Conservation (phyloP, 2,888 invertebrate species). For the Cotesia congregata region DNA sequence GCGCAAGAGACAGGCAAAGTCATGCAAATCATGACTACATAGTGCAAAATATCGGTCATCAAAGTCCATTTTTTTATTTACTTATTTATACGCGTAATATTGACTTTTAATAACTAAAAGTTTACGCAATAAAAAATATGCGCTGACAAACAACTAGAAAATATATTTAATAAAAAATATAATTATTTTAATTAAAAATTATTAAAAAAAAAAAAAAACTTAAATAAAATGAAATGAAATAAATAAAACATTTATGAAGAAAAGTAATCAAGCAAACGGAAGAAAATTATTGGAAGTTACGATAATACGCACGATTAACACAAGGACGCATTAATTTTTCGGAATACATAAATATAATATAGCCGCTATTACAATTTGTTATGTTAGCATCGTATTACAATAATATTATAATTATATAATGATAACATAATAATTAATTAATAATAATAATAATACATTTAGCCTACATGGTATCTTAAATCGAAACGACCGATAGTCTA, state of each 20-base stretch:
- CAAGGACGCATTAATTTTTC: slow-evolving; percentile 35
- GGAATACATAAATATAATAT: slow-evolving; percentile 67
- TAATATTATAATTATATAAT: slow-evolving; percentile 46
- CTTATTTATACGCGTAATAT: slow-evolving; percentile 9
- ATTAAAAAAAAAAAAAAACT: background rate
- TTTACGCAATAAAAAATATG: slow-evolving; percentile 1
- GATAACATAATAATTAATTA: slow-evolving; percentile 57
- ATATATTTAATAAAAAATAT: slow-evolving; percentile 2
- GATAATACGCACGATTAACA: slow-evolving; percentile 19
- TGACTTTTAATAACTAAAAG: slow-evolving; percentile 12
- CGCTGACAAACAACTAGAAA: background rate
- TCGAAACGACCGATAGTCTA: slow-evolving; percentile 59
- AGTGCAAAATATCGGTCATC: background rate
- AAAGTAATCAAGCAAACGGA: slow-evolving; percentile 3
- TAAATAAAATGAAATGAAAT: too few species aligned
- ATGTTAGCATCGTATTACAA: slow-evolving; percentile 65
- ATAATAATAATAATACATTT: slow-evolving; percentile 61
- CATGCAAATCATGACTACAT: background rate
- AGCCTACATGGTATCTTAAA: slow-evolving; percentile 63
- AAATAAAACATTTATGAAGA: slow-evolving; percentile 8
- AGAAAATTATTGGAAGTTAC: slow-evolving; percentile 9
- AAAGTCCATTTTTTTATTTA: slow-evolving; percentile 6
- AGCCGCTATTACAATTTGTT: slow-evolving; percentile 66
- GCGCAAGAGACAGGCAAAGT: slow-evolving; percentile 9
- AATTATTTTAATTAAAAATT: background rate